Base-by-base conservation (phyloP, 2,797 vertebrate genomes). In the Pangasius mekongensis region DNA sequence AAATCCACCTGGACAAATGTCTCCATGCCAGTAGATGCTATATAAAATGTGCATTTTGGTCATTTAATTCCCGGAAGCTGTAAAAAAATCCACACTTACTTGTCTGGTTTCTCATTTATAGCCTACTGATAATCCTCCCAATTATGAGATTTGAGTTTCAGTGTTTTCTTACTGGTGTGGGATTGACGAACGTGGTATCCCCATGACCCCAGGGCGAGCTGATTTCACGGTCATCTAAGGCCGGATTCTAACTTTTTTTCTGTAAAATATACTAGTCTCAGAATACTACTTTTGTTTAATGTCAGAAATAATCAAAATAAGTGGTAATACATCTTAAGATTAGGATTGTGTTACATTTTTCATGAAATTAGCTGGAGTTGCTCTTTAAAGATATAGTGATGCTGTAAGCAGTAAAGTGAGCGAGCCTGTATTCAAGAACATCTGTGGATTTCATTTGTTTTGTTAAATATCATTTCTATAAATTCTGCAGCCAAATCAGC, bases 401-500 rank as follows among this genome's bases (percentile, higher is more conserved):
- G 56, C 6, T 47, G 13, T 49, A 83, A 83, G 24, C 22, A 9
- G 14, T 36, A 24, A 58, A 24, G 18, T 58, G 22, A 56, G 49
- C 0, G 11, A 30, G 47, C 24, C 52, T 49, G 24, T 66, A 64
- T 56, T 54, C 36, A 67, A n/a, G 36, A 67, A 30, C 47, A 66
- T 77, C 58, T 86, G 39, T 54, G 30, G 58, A 82, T 62, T 82
- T 64, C 64, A n/a, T 43, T 43, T 18, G 36, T 27, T 69, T 22
- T 33, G 83, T 13, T 84, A 13, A 52, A 54, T 54, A n/a, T 24
- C 0, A 33, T 52, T 69, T 14, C 18, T 22, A 56, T 52, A 18
- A 66, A 80, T 67, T 52, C 1, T 33, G 39, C 86, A 52, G 18
- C 82, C 43, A 66, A 76, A 87, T 87, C 56, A 82, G 58, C 58